Evolutionary conservation across 2,113 vertebrate genomes (phyloP).

Genomic region (Saccopteryx bilineata): DNA sequence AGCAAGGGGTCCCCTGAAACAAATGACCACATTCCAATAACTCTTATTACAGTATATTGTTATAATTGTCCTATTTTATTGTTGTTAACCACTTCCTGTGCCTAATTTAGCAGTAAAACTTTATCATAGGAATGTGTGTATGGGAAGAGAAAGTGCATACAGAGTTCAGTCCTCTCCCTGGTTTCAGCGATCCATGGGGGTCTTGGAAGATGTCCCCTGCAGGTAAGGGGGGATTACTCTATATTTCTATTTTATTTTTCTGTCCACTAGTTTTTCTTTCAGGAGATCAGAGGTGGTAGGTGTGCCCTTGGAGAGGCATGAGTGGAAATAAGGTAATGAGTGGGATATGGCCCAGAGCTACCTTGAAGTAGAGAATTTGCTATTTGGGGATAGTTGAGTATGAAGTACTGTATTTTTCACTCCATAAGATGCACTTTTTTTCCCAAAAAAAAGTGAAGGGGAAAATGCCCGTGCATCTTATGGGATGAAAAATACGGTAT

Average conservation of each 20-base stretch:
- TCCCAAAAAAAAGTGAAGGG: no score
- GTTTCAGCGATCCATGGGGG: background rate
- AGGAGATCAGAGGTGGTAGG: background rate
- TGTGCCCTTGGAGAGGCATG: background rate
- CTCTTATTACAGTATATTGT: background rate
- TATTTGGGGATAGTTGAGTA: background rate
- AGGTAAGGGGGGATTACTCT: background rate
- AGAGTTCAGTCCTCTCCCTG: background rate
- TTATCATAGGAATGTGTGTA: background rate
- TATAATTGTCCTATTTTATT: background rate
- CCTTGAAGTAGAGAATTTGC: background rate
- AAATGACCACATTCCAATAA: background rate
- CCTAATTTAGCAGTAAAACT: background rate
- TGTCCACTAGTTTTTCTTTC: background rate
- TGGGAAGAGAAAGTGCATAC: background rate
- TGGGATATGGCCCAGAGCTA: background rate
- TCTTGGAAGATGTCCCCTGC: background rate
- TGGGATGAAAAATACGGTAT: no score
- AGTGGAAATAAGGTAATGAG: background rate
- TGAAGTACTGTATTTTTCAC: background rate
- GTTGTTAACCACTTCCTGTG: background rate
- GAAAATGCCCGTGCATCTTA: no score
- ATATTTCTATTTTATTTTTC: conserved; percentile 32
- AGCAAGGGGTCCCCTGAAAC: background rate
- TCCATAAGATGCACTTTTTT: no score